Conservation (phyloP, 2,888 invertebrate species). For the Pheosia gnoma region DNA sequence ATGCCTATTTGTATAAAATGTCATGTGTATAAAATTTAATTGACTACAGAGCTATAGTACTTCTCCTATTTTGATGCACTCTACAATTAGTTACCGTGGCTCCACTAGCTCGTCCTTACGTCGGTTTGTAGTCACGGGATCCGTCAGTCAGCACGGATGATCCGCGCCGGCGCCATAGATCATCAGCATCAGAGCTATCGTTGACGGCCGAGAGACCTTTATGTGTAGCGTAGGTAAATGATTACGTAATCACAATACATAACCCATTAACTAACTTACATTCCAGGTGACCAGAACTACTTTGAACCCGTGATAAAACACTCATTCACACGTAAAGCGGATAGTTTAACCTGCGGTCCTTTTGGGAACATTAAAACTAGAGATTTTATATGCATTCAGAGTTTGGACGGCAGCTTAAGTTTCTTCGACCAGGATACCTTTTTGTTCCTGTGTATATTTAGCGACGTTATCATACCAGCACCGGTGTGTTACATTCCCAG, state of each 20-base stretch:
- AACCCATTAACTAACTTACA: neutral
- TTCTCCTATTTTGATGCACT: too few relatives aligned
- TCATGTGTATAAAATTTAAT: neutral
- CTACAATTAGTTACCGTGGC: too few relatives aligned
- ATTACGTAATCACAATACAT: neutral
- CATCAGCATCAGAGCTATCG: too few relatives aligned
- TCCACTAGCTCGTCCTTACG: too few relatives aligned
- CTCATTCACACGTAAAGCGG: slow-evolving; percentile 89
- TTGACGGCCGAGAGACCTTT: too few relatives aligned
- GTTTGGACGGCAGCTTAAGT: slow-evolving; percentile 93
- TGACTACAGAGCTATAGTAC: too few relatives aligned
- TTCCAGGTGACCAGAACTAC: slow-evolving; percentile 87
- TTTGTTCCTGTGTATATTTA: slow-evolving; percentile 91
- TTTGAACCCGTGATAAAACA: slow-evolving; percentile 92
- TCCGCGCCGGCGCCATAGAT: too few relatives aligned
- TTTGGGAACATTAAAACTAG: slow-evolving; percentile 93
- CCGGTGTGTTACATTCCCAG: slow-evolving; percentile 91
- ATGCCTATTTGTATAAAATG: too few relatives aligned
- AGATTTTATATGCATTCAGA: slow-evolving; percentile 96
- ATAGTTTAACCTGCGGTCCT: slow-evolving; percentile 90
- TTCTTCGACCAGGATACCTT: slow-evolving; percentile 97
- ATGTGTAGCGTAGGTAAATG: too few relatives aligned
- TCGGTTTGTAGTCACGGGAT: too few relatives aligned
- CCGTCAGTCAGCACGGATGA: too few relatives aligned
- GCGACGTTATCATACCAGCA: slow-evolving; percentile 92